phyloP scores from a whole-genome alignment of 23 tunicate species.

The Trididemnum clinides region DNA sequence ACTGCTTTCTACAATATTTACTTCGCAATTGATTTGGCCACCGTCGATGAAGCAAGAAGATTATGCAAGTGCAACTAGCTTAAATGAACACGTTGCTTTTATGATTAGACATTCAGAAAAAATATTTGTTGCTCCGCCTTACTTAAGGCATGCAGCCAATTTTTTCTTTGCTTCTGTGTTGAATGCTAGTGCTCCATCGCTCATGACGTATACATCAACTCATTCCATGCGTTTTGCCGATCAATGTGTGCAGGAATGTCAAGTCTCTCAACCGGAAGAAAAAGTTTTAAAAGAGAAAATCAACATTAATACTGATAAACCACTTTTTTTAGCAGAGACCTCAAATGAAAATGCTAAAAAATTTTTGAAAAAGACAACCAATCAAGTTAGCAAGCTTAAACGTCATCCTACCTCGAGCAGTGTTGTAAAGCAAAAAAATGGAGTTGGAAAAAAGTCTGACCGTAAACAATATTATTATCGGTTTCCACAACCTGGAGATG shows the following conservation, averaged over 20 bases:
- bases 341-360: slow-evolving; percentile 31
- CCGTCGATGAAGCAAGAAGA: slow-evolving; percentile 48
- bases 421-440: slow-evolving; percentile 34
- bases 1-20: slow-evolving; percentile 70
- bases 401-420: no score
- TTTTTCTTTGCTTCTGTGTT: slow-evolving; percentile 8
- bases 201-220: no score
- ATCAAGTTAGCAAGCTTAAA: no score
- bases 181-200: background rate
- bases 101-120: slow-evolving; percentile 86
- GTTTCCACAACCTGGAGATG: slow-evolving; percentile 7
- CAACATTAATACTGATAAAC: slow-evolving; percentile 55
- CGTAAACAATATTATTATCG: background rate
- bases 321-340: background rate
- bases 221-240: no score
- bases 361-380: slow-evolving; percentile 30
- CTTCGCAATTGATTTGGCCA: slow-evolving; percentile 82
- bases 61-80: slow-evolving; percentile 30
- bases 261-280: no score
- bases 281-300: slow-evolving; percentile 53
- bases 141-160: slow-evolving; percentile 67
- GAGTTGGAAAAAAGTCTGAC: slow-evolving; percentile 18
- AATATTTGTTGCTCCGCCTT: slow-evolving; percentile 72
- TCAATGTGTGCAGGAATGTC: no score
- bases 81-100: slow-evolving; percentile 79